Evolutionary conservation across 2,113 vertebrate species (phyloP), one percentile per base, ranked within the genome.

Genomic region (Pan paniscus): DNA sequence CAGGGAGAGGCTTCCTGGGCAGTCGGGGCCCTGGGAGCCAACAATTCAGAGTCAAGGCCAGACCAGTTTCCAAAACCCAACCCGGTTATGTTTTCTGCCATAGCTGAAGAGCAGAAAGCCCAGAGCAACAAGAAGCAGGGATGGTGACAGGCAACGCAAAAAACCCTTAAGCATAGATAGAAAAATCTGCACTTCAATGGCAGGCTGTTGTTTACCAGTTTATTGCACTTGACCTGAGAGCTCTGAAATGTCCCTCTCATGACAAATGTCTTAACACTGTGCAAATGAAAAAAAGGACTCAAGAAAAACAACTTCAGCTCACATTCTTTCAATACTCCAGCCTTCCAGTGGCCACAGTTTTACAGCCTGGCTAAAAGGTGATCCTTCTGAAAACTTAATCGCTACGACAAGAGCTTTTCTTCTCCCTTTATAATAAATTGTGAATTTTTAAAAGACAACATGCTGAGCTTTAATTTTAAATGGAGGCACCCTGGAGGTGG

Each of bases 391-490:
- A 96, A 95, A 76, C 67, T n/a, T 70, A 32, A 64, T 68, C 4
- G 0, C n/a, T 8, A 1, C 18, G 48, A 18, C 13, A 59, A 57
- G 32, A 27, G 5, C 22, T 50, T 72, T 97, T 82, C 68, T 95
- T 93, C 61, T 89, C 59, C 32, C 30, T 83, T 89, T 72, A 94
- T 48, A 57, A 81, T 94, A 88, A 88, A 68, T 35, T 43, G 76
- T 38, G 46, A 94, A 78, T 80, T 92, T 35, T 40, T 89, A 68
- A 91, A 46, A 76, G 35, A 48, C 18, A 43, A 40, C 72, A 89
- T 16, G 8, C 46, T 23, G 57, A 82, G 70, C 43, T 88, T 93
- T 88, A 16, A 89, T 92, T 96, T 94, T 83, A 57, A 88, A 57
- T 1, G 11, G 38, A 78, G 50, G 25, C 13, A 5, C 40, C 8